Evolutionary conservation across 1,140 invertebrate genomes (phyloP).

Genomic region (Drosophila orosa): DNA sequence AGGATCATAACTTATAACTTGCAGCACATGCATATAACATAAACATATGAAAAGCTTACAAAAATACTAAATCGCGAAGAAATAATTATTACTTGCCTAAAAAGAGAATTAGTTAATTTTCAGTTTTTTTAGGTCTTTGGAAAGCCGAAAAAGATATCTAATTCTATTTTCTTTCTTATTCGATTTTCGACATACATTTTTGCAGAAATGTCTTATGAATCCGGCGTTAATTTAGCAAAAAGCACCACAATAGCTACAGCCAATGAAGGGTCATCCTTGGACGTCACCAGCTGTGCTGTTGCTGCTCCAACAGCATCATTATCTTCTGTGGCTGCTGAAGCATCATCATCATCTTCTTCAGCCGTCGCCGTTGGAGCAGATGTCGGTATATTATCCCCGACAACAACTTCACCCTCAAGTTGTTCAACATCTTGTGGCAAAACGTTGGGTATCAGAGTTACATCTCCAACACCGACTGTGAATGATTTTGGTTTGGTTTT

Average conservation of each 20-base stretch:
- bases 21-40: neutral
- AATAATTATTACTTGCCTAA: neutral
- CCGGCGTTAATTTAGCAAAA: constrained; percentile 34
- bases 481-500: constrained; percentile 23
- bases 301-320: constrained; percentile 13
- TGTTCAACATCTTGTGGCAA: constrained; percentile 54
- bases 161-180: neutral
- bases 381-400: constrained; percentile 50
- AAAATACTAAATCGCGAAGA: neutral
- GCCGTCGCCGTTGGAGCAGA: constrained; percentile 17
- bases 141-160: neutral
- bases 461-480: constrained; percentile 28
- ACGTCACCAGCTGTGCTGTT: constrained; percentile 20
- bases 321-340: constrained; percentile 5
- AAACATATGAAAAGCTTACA: neutral
- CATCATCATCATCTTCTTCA: constrained; percentile 10
- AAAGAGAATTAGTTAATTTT: neutral
- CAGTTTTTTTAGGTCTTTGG: neutral
- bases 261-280: constrained; percentile 5
- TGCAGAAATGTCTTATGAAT: constrained; percentile 46
- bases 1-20: neutral
- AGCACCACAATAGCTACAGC: neutral
- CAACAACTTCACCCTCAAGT: constrained; percentile 60
- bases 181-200: constrained; percentile 17
- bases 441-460: constrained; percentile 1